These are phyloP conservation scores for Boulengerochromis microlepis DNA, from an alignment of 2,113 vertebrate species.

Conservation along the genomic window DNA sequence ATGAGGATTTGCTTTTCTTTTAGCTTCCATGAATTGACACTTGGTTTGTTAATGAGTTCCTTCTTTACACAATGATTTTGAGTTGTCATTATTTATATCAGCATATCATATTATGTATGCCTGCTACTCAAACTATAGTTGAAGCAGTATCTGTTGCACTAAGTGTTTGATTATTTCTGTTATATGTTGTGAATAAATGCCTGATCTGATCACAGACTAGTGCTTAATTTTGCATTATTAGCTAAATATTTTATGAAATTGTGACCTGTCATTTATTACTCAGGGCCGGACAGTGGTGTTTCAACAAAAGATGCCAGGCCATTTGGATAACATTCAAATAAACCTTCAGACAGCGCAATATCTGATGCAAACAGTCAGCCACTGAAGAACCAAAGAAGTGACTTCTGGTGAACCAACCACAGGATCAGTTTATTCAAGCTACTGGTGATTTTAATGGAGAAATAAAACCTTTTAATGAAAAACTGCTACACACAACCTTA, in stretches of 20 bases:
- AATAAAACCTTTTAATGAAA: not conserved
- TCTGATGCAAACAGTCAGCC: slow-evolving; percentile 28
- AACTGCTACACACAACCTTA: not conserved
- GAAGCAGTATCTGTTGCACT: not conserved
- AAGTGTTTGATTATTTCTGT: not conserved
- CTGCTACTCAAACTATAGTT: not conserved
- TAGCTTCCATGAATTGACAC: not conserved
- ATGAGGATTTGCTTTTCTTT: not conserved
- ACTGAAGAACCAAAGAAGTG: not conserved
- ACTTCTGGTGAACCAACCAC: not conserved
- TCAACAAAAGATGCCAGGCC: slow-evolving; percentile 5
- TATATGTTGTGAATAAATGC: not conserved
- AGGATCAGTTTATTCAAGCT: not conserved
- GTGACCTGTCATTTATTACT: slow-evolving; percentile 14
- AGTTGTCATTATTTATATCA: not conserved
- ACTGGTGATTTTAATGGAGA: not conserved
- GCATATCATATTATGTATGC: not conserved
- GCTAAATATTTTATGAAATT: not conserved
- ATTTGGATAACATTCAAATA: slow-evolving; percentile 62
- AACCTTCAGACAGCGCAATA: not conserved
- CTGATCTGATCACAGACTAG: not conserved
- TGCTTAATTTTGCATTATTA: not conserved
- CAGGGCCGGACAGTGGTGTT: not conserved
- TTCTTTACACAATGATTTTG: not conserved
- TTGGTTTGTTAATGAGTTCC: not conserved